These are phyloP conservation scores for Drosophila prostipennis DNA, from an alignment of 2,888 invertebrate species.

Conservation along the genomic window DNA sequence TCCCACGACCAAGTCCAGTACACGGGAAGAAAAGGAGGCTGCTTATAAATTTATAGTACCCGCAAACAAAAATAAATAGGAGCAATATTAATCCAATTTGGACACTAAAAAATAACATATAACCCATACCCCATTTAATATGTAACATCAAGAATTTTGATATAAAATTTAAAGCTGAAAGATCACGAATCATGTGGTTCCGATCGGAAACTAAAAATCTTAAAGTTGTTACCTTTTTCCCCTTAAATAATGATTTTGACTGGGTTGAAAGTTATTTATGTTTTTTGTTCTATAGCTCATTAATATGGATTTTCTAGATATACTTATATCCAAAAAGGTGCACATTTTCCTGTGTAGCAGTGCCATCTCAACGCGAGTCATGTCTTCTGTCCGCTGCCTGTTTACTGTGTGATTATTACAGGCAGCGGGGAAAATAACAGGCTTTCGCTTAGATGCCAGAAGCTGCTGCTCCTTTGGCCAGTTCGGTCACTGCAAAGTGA, in stretches of 20 bases:
- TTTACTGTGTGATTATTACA: conserved; percentile 77
- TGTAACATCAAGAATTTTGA: too few relatives aligned
- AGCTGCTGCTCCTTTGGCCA: conserved; percentile 31
- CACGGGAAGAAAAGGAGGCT: background rate
- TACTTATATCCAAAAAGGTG: background rate
- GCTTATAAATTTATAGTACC: too few relatives aligned
- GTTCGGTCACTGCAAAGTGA: conserved; percentile 47
- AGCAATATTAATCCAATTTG: too few relatives aligned
- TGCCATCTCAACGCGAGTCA: background rate
- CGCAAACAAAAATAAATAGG: background rate
- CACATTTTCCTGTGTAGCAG: conserved; percentile 1
- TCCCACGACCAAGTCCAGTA: conserved; percentile 57
- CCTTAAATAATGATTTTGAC: too few relatives aligned
- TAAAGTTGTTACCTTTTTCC: too few relatives aligned
- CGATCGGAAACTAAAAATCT: too few relatives aligned
- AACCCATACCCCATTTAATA: too few relatives aligned
- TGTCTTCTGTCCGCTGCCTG: conserved; percentile 54
- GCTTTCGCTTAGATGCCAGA: conserved; percentile 66
- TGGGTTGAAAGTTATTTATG: too few relatives aligned
- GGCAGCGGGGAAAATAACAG: conserved; percentile 71
- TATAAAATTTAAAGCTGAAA: too few relatives aligned
- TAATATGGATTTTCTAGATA: background rate
- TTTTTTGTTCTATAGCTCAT: too few relatives aligned
- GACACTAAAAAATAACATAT: too few relatives aligned
- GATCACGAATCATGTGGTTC: too few relatives aligned